Evolutionary conservation across 2,797 vertebrate species (phyloP).

Genomic region (Rousettus madagascariensis): DNA sequence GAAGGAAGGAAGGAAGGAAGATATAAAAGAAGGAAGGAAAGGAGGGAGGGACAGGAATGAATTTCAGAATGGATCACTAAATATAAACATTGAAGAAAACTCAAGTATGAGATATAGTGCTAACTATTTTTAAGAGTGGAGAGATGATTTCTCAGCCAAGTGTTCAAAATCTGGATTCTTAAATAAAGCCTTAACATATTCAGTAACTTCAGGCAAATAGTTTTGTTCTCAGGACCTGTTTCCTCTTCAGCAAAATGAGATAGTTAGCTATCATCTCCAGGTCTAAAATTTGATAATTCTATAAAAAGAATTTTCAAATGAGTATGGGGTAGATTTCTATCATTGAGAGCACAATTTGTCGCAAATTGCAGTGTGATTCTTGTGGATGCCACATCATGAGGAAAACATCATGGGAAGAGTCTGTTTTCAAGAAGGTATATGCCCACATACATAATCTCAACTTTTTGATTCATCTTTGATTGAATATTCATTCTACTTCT

Average conservation of each 20-base stretch:
- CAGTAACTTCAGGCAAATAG: not conserved
- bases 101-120: not conserved
- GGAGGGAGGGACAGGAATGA: not conserved
- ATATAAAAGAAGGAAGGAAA: not conserved
- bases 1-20: not conserved
- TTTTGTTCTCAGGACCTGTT: not conserved
- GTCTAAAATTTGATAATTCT: conserved; percentile 15
- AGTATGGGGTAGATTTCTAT: not conserved
- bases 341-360: not conserved
- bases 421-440: not conserved
- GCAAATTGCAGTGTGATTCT: conserved; percentile 21
- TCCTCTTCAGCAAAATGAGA: conserved; percentile 8
- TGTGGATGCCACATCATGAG: not conserved
- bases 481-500: conserved; percentile 66
- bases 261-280: not conserved
- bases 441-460: not conserved
- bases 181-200: not conserved
- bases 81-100: not conserved
- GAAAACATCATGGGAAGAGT: not conserved
- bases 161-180: not conserved
- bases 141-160: not conserved
- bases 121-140: not conserved
- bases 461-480: conserved; percentile 52
- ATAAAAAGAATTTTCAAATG: conserved; percentile 2
- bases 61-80: not conserved